These are phyloP conservation scores for Danio tinwini DNA, from an alignment of 2,797 vertebrate genomes.

Conservation along the genomic window DNA sequence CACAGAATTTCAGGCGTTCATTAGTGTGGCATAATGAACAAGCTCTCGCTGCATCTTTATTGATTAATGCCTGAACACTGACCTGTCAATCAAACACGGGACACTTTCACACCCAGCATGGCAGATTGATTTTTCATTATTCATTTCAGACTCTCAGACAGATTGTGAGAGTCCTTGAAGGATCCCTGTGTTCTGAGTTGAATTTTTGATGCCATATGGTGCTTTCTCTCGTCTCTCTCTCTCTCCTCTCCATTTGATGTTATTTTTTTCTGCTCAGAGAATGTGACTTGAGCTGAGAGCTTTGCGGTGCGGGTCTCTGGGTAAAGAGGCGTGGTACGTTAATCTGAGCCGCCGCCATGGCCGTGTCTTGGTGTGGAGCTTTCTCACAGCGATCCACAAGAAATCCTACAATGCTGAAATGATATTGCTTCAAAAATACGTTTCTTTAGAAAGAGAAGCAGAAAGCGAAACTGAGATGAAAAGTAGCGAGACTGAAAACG, in stretches of 20 bases:
- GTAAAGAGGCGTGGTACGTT: conserved; percentile 27
- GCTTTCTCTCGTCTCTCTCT: conserved; percentile 24
- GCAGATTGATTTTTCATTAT: conserved; percentile 54
- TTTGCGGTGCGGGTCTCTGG: conserved; percentile 15
- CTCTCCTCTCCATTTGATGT: conserved; percentile 47
- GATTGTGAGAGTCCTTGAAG: conserved; percentile 55
- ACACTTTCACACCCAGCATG: conserved; percentile 38
- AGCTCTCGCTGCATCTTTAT: conserved; percentile 20
- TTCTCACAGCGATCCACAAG: conserved; percentile 21
- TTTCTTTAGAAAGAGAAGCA: conserved; percentile 15
- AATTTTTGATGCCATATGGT: conserved; percentile 64
- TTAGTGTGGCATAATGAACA: conserved; percentile 38
- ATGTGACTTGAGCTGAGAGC: conserved; percentile 44
- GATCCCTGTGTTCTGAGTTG: conserved; percentile 52
- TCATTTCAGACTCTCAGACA: conserved; percentile 54
- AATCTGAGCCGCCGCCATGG: conserved; percentile 14
- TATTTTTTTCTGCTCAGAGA: conserved; percentile 29
- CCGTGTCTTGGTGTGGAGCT: conserved; percentile 5
- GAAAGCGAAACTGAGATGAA: conserved; percentile 8
- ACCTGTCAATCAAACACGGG: conserved; percentile 43
- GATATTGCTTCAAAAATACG: conserved; percentile 40
- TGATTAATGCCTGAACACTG: conserved; percentile 46
- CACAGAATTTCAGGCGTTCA: conserved; percentile 25
- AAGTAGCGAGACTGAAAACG: conserved; percentile 14
- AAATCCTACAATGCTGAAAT: conserved; percentile 43